Evolutionary conservation across 2,113 vertebrate species (phyloP), one percentile per base, ranked within the genome.

Genomic region (Donacobius atricapilla): DNA sequence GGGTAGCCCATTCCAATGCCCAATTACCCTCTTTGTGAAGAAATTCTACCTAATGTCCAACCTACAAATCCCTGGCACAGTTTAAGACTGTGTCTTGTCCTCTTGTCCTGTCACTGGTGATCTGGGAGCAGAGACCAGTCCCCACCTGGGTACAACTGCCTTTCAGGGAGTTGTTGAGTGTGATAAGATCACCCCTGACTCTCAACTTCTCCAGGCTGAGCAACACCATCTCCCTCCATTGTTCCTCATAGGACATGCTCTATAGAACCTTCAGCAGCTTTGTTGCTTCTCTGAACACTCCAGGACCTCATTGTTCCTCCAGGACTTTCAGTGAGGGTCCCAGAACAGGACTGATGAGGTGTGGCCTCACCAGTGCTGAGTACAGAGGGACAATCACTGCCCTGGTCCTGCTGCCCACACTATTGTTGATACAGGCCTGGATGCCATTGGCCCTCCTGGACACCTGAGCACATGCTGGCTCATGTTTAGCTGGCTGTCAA

Each of bases 371-470:
- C 61, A 40, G 24, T 40, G 70, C 30, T 0, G 2, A 53, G 24
- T 4, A 5, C n/a, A 53, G 24, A 3, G 16, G 9, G 4, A n/a
- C 40, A 75, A 30, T 58, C 31, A 0, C 20, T 48, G 35, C 13
- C 23, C 44, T 40, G 7, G 5, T 0, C 16, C 45, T 68, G 45
- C n/a, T 60, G 60, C 37, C 28, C 53, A 25, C 53, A n/a, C 23
- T 5, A 0, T 3, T 39, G 11, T 19, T 58, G 33, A 8, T 11
- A 17, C 23, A n/a, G 31, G 12, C 10, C 76, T 11, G 18, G 50
- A 33, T 45, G 8, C 4, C 21, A 14, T 0, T 35, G 56, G 8
- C 31, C 37, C 2, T 54, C 56, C 48, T 35, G 30, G 35, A 4
- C 17, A 35, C 25, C 7, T 18, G 25, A 20, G 11, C 10, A 50